Evolutionary conservation across 1,140 invertebrate species (phyloP).

Genomic region (Drosophila parvula): DNA sequence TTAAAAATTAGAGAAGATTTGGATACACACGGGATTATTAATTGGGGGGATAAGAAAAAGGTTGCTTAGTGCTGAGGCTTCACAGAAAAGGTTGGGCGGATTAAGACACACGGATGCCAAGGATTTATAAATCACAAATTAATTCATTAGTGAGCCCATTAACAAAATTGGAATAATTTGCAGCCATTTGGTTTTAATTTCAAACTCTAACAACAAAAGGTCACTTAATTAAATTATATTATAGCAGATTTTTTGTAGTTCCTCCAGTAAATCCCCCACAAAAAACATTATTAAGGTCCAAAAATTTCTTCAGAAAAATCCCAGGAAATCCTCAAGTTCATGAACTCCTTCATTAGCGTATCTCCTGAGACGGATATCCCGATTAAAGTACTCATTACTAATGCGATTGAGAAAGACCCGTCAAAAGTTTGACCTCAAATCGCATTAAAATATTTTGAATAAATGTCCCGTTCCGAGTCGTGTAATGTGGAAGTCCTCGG

Average conservation of each 20-base stretch:
- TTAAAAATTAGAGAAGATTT: conserved; percentile 41
- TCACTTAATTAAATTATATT: neutral
- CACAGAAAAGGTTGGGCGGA: conserved; percentile 25
- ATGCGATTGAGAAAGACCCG: conserved; percentile 29
- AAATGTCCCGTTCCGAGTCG: conserved; percentile 2
- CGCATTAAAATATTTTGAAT: conserved; percentile 44
- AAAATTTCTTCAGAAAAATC: neutral
- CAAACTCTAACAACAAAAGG: neutral
- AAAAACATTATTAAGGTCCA: neutral
- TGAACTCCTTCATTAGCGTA: conserved; percentile 9
- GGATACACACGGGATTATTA: conserved; percentile 16
- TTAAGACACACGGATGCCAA: conserved; percentile 21
- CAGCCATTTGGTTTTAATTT: neutral
- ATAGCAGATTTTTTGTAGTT: neutral
- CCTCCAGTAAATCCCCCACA: neutral
- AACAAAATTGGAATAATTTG: conserved; percentile 5
- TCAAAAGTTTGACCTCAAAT: conserved; percentile 41
- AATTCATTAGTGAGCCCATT: conserved; percentile 5
- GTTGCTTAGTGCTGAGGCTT: conserved; percentile 2
- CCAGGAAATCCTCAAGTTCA: neutral
- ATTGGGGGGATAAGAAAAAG: conserved; percentile 36
- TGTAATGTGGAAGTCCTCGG: conserved; percentile 39
- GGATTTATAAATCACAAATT: conserved; percentile 15
- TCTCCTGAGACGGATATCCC: conserved; percentile 26
- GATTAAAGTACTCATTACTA: conserved; percentile 14